These are phyloP conservation scores for Xerus rutilus DNA, from an alignment of 2,797 vertebrate species.

Conservation along the genomic window DNA sequence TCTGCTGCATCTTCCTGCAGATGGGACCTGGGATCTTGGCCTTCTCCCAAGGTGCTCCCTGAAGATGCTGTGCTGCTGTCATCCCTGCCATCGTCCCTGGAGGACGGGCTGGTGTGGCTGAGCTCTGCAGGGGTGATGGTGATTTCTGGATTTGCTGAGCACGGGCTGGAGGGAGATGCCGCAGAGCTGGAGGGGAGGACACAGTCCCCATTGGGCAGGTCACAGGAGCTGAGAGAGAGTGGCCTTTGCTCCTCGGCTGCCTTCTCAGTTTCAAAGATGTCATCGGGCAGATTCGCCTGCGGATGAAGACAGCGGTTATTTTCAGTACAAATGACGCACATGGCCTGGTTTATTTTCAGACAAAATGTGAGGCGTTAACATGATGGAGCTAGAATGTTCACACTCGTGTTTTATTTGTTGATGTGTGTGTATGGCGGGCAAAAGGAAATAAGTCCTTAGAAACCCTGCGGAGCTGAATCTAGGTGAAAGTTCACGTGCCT, in stretches of 20 bases:
- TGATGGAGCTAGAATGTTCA: background rate
- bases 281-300: constrained; percentile 95
- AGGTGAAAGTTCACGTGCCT: background rate
- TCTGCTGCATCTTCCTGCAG: constrained; percentile 22
- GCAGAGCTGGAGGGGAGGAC: constrained; percentile 85
- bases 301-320: constrained; percentile 42
- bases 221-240: constrained; percentile 94
- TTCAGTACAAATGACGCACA: background rate
- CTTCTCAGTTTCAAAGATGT: constrained; percentile 93
- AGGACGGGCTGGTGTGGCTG: constrained; percentile 74
- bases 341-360: background rate
- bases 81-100: constrained; percentile 82
- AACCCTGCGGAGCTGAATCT: background rate
- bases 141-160: constrained; percentile 94
- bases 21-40: background rate
- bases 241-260: constrained; percentile 92
- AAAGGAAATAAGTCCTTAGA: constrained; percentile 21
- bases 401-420: background rate
- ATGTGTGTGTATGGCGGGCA: background rate
- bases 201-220: constrained; percentile 87
- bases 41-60: constrained; percentile 78
- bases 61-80: constrained; percentile 78
- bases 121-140: constrained; percentile 91
- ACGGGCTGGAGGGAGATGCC: constrained; percentile 69
- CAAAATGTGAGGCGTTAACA: constrained; percentile 50